Base-by-base conservation (phyloP, 2,113 vertebrate species). In the Microtus montanus region DNA sequence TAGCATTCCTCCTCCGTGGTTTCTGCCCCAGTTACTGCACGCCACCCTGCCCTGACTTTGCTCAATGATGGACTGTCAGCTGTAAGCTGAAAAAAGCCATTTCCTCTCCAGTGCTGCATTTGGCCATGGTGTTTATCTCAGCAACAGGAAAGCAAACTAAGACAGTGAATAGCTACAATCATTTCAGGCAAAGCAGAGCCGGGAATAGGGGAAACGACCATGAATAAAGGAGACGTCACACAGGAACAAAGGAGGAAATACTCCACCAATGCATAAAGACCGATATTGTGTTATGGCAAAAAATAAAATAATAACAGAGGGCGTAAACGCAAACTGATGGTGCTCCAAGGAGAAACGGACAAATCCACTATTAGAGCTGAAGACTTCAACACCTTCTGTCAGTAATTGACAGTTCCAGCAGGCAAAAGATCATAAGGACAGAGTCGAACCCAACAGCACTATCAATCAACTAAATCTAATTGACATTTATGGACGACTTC, bases 401-500 rank as follows among this genome's bases (percentile, higher is more conserved):
- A 61, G 77, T 66, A 41, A 77, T 0, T 35, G 73, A 68, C 26
- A 20, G 88, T 41, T 58, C 4, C 49, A 7, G 30, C 38, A 47
- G 83, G 75, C 47, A 24, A 68, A 38, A n/a, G 58, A 74, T 41
- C 74, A 38, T n/a, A 41, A 41, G 90, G 80, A 91, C 73, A 5
- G 0, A 33, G 92, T 20, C 19, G 79, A 30, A 28, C 5, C 1
- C 8, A 87, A 28, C 52, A 52, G 20, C 44, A 0, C 63, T 11
- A 94, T 95, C 87, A 3, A 74, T 91, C 90, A 91, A 4, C 41
- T 4, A 52, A 41, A 2, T 30, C 70, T 91, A 95, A 93, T 19
- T 96, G 96, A 75, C 96, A 52, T 89, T 92, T 96, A 89, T 38
- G 71, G 87, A 52, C 28, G 1, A 7, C 70, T 52, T n/a, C 93